Evolutionary conservation across 2,797 vertebrate genomes (phyloP).

Genomic region (Argya squamiceps): DNA sequence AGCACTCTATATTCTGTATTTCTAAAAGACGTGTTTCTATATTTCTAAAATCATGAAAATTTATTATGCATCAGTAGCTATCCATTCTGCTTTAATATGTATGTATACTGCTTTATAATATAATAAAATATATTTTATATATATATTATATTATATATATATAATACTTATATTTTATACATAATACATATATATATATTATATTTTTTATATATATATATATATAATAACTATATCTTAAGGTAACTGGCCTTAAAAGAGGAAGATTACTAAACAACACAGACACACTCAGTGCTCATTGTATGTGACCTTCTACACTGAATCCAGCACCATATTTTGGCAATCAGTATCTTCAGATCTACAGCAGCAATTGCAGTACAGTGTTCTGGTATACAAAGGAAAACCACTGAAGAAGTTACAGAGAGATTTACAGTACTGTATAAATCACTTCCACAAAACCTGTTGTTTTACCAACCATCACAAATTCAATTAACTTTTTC

Average conservation of each 20-base stretch:
- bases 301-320: background rate
- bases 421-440: slow-evolving; percentile 31
- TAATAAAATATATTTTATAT: too few species aligned
- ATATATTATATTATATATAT: too few species aligned
- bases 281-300: background rate
- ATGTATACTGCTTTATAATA: background rate
- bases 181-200: too few species aligned
- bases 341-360: background rate
- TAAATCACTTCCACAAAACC: too few species aligned
- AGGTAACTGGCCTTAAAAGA: background rate
- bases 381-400: background rate
- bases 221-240: background rate
- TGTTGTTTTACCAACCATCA: slow-evolving; percentile 38
- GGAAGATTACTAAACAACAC: background rate
- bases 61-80: background rate
- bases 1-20: too few species aligned
- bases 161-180: too few species aligned
- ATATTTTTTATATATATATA: too few species aligned
- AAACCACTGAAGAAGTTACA: slow-evolving; percentile 10
- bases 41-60: background rate
- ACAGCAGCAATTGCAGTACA: background rate
- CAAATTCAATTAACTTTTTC: slow-evolving; percentile 35
- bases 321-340: background rate
- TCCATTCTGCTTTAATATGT: background rate
- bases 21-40: too few species aligned